A percentile compares a stretch with the other conserved stretches of the same genome.
Evolutionary conservation across 2,797 vertebrate genomes (phyloP).

Genomic region (Macrochelys suwanniensis): DNA sequence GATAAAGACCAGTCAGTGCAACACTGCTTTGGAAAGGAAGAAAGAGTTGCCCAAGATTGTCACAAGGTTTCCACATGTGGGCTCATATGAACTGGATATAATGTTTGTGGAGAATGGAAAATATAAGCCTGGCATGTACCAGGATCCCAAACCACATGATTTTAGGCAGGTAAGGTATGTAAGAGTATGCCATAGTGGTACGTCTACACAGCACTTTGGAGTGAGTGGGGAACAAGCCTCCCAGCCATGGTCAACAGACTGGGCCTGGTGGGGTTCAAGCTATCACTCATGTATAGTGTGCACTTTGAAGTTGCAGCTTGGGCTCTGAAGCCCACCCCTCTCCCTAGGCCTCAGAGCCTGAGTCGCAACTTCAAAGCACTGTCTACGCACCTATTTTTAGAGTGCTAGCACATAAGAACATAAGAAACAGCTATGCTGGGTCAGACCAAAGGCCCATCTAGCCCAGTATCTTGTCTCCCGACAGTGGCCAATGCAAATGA

Average conservation of each 20-base stretch:
- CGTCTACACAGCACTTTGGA: not conserved
- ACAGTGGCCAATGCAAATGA: too few species aligned
- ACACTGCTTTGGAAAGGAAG: slow-evolving; percentile 24
- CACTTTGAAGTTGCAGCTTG: not conserved
- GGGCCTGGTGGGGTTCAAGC: not conserved
- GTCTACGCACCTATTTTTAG: not conserved
- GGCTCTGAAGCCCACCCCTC: not conserved
- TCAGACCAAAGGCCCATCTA: too few species aligned
- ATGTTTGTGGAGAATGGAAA: slow-evolving; percentile 79
- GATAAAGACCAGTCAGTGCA: slow-evolving; percentile 26
- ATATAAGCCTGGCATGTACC: slow-evolving; percentile 61
- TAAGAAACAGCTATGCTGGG: too few species aligned
- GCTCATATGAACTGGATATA: slow-evolving; percentile 72
- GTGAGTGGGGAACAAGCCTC: not conserved
- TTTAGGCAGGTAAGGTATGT: slow-evolving; percentile 78
- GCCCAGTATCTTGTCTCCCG: too few species aligned
- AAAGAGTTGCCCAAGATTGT: slow-evolving; percentile 64
- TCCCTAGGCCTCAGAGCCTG: not conserved
- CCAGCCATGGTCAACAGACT: not conserved
- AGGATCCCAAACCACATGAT: slow-evolving; percentile 79
- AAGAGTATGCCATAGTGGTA: not conserved
- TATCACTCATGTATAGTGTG: not conserved
- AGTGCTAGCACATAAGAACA: not conserved
- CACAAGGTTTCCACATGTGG: slow-evolving; percentile 63
- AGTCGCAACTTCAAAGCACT: not conserved